Percentiles rank a stretch among this genome's conserved stretches.
phyloP scores from a whole-genome alignment of 2,113 vertebrate species.

The Rousettus leschenaultii region DNA sequence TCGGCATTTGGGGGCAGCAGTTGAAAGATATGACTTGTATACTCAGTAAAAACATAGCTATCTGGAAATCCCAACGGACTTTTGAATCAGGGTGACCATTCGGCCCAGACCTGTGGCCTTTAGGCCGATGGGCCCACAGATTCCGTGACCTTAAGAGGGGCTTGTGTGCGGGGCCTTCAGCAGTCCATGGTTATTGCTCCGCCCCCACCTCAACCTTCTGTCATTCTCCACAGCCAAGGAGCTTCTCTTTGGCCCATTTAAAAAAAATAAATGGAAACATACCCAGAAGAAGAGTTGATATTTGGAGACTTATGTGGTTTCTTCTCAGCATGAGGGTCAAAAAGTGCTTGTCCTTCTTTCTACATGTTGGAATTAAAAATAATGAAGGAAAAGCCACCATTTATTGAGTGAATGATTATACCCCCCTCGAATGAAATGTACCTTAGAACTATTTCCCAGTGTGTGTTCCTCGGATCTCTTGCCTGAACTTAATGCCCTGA shows the following conservation, averaged over 20 bases:
- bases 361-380: background rate
- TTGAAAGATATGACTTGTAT: slow-evolving; percentile 7
- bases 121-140: background rate
- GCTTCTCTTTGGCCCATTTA: background rate
- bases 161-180: background rate
- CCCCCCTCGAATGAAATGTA: background rate
- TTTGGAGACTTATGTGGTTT: background rate
- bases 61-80: background rate
- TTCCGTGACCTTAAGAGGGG: background rate
- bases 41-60: background rate
- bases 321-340: background rate
- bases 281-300: slow-evolving; percentile 37
- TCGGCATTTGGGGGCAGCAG: background rate
- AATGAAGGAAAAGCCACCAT: background rate
- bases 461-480: background rate
- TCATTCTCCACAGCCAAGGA: background rate
- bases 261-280: background rate
- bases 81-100: background rate
- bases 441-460: background rate
- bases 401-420: background rate
- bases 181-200: background rate
- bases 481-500: background rate
- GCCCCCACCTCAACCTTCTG: no score
- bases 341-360: background rate
- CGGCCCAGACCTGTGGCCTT: background rate